A percentile compares a stretch with the other conserved stretches of the same genome.
phyloP scores from a whole-genome alignment of 2,888 invertebrate species.

The Folsomia manolachei region DNA sequence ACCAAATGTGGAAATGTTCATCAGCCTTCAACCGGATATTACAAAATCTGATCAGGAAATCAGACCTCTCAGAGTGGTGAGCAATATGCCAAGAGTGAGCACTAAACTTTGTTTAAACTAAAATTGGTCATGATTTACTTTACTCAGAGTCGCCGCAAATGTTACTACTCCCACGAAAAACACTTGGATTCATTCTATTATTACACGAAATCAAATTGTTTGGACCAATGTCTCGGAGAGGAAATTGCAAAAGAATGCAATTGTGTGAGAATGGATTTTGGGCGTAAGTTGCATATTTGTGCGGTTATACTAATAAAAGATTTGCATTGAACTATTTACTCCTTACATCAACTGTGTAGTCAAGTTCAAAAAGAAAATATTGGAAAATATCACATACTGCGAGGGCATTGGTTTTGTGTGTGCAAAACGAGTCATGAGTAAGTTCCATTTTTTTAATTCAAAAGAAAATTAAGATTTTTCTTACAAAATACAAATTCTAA shows the following conservation, averaged over 20 bases:
- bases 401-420: background rate
- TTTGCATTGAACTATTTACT: too few species aligned
- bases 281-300: background rate
- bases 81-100: too few species aligned
- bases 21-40: background rate
- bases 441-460: background rate
- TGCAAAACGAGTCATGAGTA: background rate
- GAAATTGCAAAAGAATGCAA: background rate
- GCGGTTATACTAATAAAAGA: too few species aligned
- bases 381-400: background rate
- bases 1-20: constrained; percentile 1
- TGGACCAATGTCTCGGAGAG: background rate
- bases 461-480: background rate
- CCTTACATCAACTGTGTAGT: too few species aligned
- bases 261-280: background rate
- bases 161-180: background rate
- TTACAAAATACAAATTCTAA: too few species aligned
- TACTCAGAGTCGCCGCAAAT: background rate
- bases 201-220: background rate
- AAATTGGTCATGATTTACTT: too few species aligned
- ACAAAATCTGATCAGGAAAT: background rate
- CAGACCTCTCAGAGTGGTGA: background rate
- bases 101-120: too few species aligned
- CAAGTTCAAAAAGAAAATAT: too few species aligned
- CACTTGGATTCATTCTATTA: background rate